Conservation (phyloP, 2,113 vertebrate species). For the Speoplatyrhinus poulsoni region DNA sequence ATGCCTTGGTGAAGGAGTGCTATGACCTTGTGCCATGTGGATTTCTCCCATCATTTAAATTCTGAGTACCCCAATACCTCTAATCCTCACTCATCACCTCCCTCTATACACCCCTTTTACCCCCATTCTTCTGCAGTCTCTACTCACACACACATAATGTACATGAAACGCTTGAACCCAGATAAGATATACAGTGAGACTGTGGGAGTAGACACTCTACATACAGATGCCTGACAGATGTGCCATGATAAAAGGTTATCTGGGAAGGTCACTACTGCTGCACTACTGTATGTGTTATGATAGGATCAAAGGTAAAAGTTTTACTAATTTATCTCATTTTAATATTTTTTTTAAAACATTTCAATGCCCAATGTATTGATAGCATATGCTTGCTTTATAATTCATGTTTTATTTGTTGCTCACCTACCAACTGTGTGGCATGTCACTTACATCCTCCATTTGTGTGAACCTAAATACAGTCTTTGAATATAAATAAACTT, state of each 20-base stretch:
- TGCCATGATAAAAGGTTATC: slow-evolving; percentile 48
- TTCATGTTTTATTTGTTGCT: not conserved
- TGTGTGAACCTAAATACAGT: not conserved
- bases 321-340: not conserved
- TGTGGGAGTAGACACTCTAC: too few relatives aligned
- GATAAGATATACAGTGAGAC: too few relatives aligned
- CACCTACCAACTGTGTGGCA: not conserved
- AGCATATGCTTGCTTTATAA: not conserved
- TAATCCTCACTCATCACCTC: not conserved
- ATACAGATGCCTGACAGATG: slow-evolving; percentile 24
- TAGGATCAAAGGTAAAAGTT: not conserved
- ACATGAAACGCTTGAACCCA: slow-evolving; percentile 28
- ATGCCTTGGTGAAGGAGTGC: slow-evolving; percentile 32
- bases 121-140: not conserved
- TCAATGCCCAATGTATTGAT: not conserved
- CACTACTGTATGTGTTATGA: not conserved
- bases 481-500: not conserved
- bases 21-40: slow-evolving; percentile 49
- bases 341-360: not conserved
- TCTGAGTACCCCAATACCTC: slow-evolving; percentile 16
- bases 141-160: slow-evolving; percentile 31
- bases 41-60: slow-evolving; percentile 52
- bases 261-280: slow-evolving; percentile 13
- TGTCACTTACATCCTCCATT: not conserved
- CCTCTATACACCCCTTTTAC: slow-evolving; percentile 3